Percentiles rank a stretch among this genome's conserved stretches.
phyloP scores from a whole-genome alignment of 2,888 invertebrate species.

The Lacanobia wlatinum region DNA sequence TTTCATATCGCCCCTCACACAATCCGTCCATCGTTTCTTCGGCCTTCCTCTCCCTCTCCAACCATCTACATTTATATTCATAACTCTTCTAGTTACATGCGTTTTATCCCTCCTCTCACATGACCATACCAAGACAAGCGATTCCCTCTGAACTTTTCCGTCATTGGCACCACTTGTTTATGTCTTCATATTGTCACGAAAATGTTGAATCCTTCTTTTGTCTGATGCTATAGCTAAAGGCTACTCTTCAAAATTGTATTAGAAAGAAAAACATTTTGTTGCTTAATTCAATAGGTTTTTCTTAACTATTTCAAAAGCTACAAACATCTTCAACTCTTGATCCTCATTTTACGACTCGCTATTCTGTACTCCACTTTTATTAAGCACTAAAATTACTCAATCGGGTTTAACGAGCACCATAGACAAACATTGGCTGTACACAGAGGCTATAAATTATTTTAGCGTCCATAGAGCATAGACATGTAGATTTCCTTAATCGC shows the following conservation, averaged over 20 bases:
- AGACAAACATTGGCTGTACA: conserved; percentile 59
- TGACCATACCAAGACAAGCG: too few species aligned
- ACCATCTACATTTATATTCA: too few species aligned
- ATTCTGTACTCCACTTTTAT: conserved; percentile 41
- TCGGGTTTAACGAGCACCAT: conserved; percentile 51
- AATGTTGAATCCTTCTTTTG: background rate
- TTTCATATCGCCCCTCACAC: too few species aligned
- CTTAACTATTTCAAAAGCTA: background rate
- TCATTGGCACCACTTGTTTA: too few species aligned
- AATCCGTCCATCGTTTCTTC: too few species aligned
- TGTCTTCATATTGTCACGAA: too few species aligned
- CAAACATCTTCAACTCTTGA: background rate
- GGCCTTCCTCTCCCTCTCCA: too few species aligned
- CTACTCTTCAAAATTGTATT: too few species aligned
- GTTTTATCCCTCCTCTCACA: too few species aligned
- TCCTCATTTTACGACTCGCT: conserved; percentile 6
- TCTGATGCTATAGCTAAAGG: background rate
- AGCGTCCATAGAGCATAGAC: conserved; percentile 60
- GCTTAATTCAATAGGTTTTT: background rate
- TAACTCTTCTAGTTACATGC: too few species aligned
- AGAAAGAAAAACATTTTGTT: background rate
- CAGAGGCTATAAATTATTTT: conserved; percentile 59
- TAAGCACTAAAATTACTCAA: conserved; percentile 49
- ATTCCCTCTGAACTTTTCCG: too few species aligned
- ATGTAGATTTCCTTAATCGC: conserved; percentile 72